Base-by-base conservation (phyloP, 1,140 invertebrate species). In the Heterodera schachtii region DNA sequence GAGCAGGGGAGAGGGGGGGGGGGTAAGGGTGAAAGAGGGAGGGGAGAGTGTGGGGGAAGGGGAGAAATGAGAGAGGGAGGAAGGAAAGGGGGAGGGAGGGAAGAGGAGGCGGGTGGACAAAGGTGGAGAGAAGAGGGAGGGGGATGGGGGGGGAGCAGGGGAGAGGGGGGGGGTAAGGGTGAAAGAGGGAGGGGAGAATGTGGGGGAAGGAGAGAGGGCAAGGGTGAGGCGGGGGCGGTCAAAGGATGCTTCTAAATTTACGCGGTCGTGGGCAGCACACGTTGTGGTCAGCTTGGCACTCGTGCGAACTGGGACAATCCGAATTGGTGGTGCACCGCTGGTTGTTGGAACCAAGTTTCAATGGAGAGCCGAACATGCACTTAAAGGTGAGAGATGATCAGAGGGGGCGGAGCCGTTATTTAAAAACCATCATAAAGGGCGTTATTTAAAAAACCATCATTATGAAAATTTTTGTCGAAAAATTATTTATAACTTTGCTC, bases 121-220 rank as follows among this genome's bases (percentile, higher is more conserved):
- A 19, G 87, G 87, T 71, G 90, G 87, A 11, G 88, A 90, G 77
- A 88, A 89, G 73, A 89, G 88, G 64, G 87, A 82, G 78, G 90
- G 85, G 88, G 69, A 67, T 89, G 60, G 80, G 78, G 31, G 77
- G 19, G 4, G 80, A 31, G 9, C 21, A n/a, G 47, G 49, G 13
- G 11, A 74, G 11, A 5, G 11, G 4, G 1, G 57, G 57, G 16
- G 1, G 16, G 57, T 11, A 19, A 19, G 16, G 57, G 4, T 0
- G 57, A 64, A 64, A 5, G 57, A 64, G 57, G 11, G 49, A 52
- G 6, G 49, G 49, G 49, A 52, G 47, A 49, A 49, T 9, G 47
- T n/a, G 31, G 77, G 19, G 4, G 80, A 31, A n/a, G 47, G 49
- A 2, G 11, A 74, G 11, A 5, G 11, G 4, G 1, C 3, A 19